Percentiles rank a stretch among this genome's conserved stretches.
phyloP scores from a whole-genome alignment of 2,888 invertebrate species.

The Standfussiana lucernea region DNA sequence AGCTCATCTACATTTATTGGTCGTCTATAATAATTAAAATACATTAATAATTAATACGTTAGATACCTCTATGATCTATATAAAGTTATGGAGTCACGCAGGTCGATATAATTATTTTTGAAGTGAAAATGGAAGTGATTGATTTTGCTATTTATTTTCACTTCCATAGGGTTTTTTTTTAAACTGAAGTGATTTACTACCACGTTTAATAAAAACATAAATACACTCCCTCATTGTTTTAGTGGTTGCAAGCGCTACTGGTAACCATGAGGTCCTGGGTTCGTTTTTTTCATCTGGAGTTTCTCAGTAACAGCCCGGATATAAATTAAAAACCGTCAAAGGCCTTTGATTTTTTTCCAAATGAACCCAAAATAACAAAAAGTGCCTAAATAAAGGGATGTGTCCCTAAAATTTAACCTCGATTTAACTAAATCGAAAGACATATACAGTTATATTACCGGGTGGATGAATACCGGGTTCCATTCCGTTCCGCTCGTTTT shows the following conservation, averaged over 20 bases:
- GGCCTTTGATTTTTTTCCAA: not conserved
- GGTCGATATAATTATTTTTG: not conserved
- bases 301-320: not conserved
- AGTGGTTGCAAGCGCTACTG: not conserved
- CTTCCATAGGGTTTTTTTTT: not conserved
- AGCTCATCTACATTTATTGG: not conserved
- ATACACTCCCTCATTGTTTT: not conserved
- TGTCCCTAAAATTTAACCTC: conserved; percentile 69
- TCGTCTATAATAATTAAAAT: too few species aligned
- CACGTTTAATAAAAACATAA: not conserved
- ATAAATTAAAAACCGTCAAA: not conserved
- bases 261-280: not conserved
- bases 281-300: not conserved
- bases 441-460: conserved; percentile 66
- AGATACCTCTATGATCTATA: not conserved
- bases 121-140: not conserved
- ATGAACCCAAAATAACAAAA: conserved; percentile 31
- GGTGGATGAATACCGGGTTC: conserved; percentile 74
- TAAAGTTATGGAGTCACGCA: not conserved
- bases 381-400: conserved; percentile 30
- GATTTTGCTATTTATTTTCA: not conserved
- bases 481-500: conserved; percentile 86
- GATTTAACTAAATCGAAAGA: conserved; percentile 75
- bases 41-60: too few species aligned
- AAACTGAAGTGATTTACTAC: not conserved